Conservation (phyloP, 2,888 invertebrate species). For the Perithous albicinctus region DNA sequence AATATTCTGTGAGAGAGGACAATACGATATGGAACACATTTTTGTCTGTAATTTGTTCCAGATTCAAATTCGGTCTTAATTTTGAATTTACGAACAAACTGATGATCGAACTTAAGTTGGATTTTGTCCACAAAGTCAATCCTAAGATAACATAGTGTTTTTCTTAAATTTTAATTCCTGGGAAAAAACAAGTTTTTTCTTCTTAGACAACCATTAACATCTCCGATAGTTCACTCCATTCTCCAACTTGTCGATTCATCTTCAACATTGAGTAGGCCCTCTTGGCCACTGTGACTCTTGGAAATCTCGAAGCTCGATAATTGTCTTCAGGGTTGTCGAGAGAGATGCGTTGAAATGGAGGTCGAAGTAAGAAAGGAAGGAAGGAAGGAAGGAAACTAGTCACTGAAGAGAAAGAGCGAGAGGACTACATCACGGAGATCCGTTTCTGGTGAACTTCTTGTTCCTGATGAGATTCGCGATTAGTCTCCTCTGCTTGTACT, state of each 20-base stretch:
- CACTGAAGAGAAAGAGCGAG: slow-evolving; percentile 35
- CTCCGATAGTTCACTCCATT: not conserved
- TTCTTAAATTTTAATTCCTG: too few species aligned
- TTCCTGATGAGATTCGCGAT: slow-evolving; percentile 70
- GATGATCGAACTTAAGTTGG: too few species aligned
- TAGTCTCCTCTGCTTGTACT: slow-evolving; percentile 54
- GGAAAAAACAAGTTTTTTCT: too few species aligned
- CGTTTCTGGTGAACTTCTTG: slow-evolving; percentile 64
- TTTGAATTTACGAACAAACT: too few species aligned
- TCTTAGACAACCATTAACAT: too few species aligned
- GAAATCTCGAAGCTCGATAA: slow-evolving; percentile 59
- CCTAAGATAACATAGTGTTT: too few species aligned
- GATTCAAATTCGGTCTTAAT: too few species aligned
- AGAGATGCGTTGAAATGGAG: slow-evolving; percentile 2
- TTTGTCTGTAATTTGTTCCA: too few species aligned
- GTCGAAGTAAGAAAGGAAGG: slow-evolving; percentile 44
- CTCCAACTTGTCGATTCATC: not conserved
- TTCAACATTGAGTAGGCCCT: slow-evolving; percentile 15
- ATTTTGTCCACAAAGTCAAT: too few species aligned
- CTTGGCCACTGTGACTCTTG: slow-evolving; percentile 19
- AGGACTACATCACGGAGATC: slow-evolving; percentile 50
- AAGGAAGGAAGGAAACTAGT: slow-evolving; percentile 46
- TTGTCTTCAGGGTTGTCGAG: slow-evolving; percentile 41
- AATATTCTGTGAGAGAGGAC: too few species aligned
- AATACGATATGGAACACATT: too few species aligned